Evolutionary conservation across 1,140 invertebrate genomes (phyloP).

Genomic region (Drosophila tropicalis): DNA sequence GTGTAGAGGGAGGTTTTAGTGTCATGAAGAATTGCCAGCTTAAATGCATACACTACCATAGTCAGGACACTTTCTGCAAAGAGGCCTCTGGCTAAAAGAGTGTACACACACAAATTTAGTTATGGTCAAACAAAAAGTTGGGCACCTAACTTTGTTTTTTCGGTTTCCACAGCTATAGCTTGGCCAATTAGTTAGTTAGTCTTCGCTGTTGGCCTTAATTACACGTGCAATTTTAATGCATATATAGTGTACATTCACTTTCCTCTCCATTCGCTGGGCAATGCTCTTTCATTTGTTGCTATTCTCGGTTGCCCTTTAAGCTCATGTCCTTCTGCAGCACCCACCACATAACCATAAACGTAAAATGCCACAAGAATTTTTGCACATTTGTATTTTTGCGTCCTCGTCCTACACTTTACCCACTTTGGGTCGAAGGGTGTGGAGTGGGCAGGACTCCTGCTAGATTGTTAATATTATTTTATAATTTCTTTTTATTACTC

Average conservation of each 20-base stretch:
- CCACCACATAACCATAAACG: constrained; percentile 73
- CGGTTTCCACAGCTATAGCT: neutral
- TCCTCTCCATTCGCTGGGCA: constrained; percentile 11
- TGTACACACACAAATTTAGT: constrained; percentile 51
- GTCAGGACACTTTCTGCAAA: constrained; percentile 1
- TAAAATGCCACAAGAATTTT: constrained; percentile 54
- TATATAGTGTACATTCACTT: constrained; percentile 28
- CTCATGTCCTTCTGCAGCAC: constrained; percentile 32
- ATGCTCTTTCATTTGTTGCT: constrained; percentile 45
- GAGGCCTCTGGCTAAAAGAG: constrained; percentile 28
- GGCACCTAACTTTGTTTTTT: constrained; percentile 1
- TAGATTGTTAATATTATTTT: constrained; percentile 76
- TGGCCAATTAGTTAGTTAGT: constrained; percentile 57
- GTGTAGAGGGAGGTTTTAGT: neutral
- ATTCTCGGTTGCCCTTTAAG: constrained; percentile 42
- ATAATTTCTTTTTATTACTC: constrained; percentile 76
- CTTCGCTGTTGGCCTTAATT: constrained; percentile 56
- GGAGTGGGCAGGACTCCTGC: constrained; percentile 53
- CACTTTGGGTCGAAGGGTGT: constrained; percentile 49
- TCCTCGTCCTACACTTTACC: constrained; percentile 41
- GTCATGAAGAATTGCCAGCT: constrained; percentile 9
- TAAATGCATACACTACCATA: neutral
- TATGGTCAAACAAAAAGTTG: constrained; percentile 59
- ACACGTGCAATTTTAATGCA: constrained; percentile 62
- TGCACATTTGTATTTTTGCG: constrained; percentile 26